Evolutionary conservation across 2,113 vertebrate genomes (phyloP), one percentile per base, ranked within the genome.

Genomic region (Hoplias malabaricus): DNA sequence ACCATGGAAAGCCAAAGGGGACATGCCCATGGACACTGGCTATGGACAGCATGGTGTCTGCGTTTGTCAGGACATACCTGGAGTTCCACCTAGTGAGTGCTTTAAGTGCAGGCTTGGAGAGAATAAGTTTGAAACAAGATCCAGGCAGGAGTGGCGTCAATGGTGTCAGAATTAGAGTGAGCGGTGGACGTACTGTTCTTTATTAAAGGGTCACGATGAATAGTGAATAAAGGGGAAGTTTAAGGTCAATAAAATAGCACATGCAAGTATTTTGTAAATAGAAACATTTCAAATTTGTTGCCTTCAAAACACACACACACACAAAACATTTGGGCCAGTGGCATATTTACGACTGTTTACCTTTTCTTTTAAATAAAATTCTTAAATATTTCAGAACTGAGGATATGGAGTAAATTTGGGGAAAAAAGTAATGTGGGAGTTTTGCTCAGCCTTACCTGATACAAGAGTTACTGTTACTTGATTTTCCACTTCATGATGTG

Each of bases 11-110:
- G 72, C 73, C 75, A 12, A 77, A 74, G 40, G 57, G 78, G 80
- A 84, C 73, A 25, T 65, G 79, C 65, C 80, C 48, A 79, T 82
- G 83, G 54, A 75, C 29, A 85, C n/a, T n/a, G n/a, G 79, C 78
- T 59, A 63, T 40, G 31, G 61, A 79, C 31, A 29, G 62, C 40
- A 69, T 80, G 79, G 9, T 5, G 59, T 16, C 13, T 34, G 7
- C 23, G 19, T 34, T 36, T 36, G 33, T 46, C 66, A 62, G 70
- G 75, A 59, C 80, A 80, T 81, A 83, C 68, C 42, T 65, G 72
- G 61, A 81, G 79, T 79, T 61, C 54, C 75, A 61, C 56, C 40
- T 21, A 27, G 34, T 70, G 31, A 53, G 42, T 40, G 56, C 42
- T 56, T 19, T 16, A 46, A n/a, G 48, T 36, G 12, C 34, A 68